Percentiles rank a stretch among this genome's conserved stretches.
Conservation (phyloP, 2,113 vertebrate species). For the Zosterops borbonicus region DNA sequence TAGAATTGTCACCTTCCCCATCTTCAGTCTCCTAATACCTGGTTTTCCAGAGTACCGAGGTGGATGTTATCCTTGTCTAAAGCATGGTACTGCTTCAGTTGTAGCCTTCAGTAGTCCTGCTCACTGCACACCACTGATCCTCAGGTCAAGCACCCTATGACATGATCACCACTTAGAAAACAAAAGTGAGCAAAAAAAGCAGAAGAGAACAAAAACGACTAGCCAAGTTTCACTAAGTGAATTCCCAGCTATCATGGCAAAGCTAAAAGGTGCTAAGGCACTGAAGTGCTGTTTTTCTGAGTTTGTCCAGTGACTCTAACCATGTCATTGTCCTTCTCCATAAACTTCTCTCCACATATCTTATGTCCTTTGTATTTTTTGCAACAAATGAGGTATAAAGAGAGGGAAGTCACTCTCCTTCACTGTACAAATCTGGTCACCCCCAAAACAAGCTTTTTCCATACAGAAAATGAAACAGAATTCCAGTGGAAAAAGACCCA, state of each 20-base stretch:
- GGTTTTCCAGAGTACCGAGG: not conserved
- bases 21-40: not conserved
- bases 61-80: not conserved
- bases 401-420: not conserved
- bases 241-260: not conserved
- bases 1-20: not conserved
- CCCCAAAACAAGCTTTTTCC: not conserved
- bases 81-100: accelerated
- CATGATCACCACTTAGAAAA: not conserved
- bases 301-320: not conserved
- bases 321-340: not conserved
- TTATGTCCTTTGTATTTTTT: not conserved
- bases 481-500: not conserved
- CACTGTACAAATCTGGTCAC: not conserved
- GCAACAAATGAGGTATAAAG: not conserved
- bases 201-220: not conserved
- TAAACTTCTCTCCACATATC: not conserved
- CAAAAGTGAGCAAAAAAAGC: not conserved
- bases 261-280: not conserved
- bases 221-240: not conserved
- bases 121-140: not conserved
- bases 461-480: not conserved
- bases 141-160: not conserved
- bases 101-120: not conserved
- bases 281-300: not conserved